Evolutionary conservation across 1,140 invertebrate genomes (phyloP), one percentile per base, ranked within the genome.

Genomic region (Musca domestica): DNA sequence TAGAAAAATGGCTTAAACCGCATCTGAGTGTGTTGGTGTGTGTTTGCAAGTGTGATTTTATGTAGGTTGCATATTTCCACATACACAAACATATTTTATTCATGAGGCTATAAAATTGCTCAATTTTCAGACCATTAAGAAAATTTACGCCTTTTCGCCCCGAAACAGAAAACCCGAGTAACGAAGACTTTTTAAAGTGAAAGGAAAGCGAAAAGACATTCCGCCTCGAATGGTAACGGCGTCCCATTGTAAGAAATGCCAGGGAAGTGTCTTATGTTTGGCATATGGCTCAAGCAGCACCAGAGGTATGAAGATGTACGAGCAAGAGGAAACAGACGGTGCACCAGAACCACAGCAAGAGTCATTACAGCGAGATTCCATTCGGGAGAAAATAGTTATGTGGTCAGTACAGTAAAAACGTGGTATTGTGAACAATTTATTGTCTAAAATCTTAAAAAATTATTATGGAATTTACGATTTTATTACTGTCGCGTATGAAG

Each of bases 41-140:
- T 15, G 22, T 66, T 47, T 52, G 25, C 51, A 41, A 41, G 30
- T 47, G 14, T n/a, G 20, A 47, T 19, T 56, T 61, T 25, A n/a
- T 34, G 27, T 30, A 17, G 15, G 23, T 61, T 61, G 0, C 15
- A 61, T 15, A 34, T 61, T n/a, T 27, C 9, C 20, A n/a, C 54
- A n/a, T 20, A 79, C 76, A 80, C 75, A 76, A 77, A 80, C 76
- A 80, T 80, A 74, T 80, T 77, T 80, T 80, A 80, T 80, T 80
- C 77, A 80, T 80, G 77, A 80, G 76, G 77, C 77, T 80, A 80
- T 80, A 80, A 80, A 80, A 80, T 80, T 80, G 77, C 76, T 77
- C 77, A 80, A 80, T 80, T 80, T 80, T 80, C 77, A 79, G 77
- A 75, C 77, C 76, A 80, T 80, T 80, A 80, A 78, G 76, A 80